Conservation (phyloP, 1,140 invertebrate species). For the Vanessa atalanta region DNA sequence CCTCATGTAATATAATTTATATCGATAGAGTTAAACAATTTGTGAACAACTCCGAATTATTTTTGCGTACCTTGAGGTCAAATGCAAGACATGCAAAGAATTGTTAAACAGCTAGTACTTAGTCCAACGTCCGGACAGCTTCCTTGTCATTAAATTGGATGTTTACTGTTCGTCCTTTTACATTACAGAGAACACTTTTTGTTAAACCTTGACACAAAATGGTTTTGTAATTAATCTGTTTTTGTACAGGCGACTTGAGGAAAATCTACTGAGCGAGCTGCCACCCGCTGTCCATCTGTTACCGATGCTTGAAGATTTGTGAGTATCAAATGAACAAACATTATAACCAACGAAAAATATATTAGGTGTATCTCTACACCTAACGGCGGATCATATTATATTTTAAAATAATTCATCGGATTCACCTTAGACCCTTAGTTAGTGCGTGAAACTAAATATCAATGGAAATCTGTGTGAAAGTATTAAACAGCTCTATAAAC, state of each 20-base stretch:
- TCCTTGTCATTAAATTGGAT: not conserved
- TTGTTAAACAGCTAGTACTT: not conserved
- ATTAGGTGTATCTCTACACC: no score
- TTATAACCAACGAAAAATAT: no score
- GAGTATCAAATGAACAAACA: conserved; percentile 39
- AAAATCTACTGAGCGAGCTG: conserved; percentile 67
- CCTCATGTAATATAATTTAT: no score
- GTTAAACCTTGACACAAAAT: conserved; percentile 11
- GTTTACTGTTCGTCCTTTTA: conserved; percentile 5
- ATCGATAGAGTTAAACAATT: not conserved
- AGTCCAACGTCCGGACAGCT: not conserved
- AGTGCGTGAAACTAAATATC: no score
- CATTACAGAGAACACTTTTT: not conserved
- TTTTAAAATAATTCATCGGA: no score
- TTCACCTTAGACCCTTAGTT: no score
- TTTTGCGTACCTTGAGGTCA: not conserved
- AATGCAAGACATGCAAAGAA: not conserved
- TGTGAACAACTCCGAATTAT: not conserved
- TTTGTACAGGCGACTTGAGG: conserved; percentile 64
- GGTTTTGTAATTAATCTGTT: conserved; percentile 8
- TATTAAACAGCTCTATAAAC: no score
- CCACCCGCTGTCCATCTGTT: conserved; percentile 63
- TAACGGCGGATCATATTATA: no score
- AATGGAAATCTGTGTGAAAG: no score
- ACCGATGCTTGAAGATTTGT: conserved; percentile 70